Percentiles rank a stretch among this genome's conserved stretches.
phyloP scores from a whole-genome alignment of 2,113 vertebrate genomes.

The Enhydra lutris region DNA sequence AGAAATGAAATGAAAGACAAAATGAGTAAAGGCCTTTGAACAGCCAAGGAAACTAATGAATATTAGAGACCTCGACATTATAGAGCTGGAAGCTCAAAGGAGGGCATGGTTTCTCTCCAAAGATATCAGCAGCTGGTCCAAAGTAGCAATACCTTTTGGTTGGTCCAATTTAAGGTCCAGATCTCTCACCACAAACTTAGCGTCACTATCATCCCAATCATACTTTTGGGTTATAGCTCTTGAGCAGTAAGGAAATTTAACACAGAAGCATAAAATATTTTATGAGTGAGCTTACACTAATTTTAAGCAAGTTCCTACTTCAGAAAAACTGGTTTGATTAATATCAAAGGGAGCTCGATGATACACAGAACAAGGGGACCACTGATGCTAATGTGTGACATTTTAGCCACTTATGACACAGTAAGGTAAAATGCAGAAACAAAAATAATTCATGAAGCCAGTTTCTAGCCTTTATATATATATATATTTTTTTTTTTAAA shows the following conservation, averaged over 20 bases:
- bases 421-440: not conserved
- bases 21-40: not conserved
- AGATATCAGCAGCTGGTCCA: not conserved
- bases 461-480: not conserved
- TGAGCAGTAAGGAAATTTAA: not conserved
- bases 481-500: not conserved
- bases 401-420: not conserved
- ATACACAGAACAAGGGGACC: not conserved
- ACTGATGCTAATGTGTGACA: not conserved
- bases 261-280: not conserved
- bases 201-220: not conserved
- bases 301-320: conserved; percentile 2
- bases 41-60: not conserved
- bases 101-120: not conserved
- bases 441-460: not conserved
- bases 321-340: conserved; percentile 9
- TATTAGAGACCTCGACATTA: not conserved
- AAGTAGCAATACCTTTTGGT: not conserved
- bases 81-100: not conserved
- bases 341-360: not conserved
- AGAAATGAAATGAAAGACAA: not conserved
- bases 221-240: not conserved
- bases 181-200: not conserved
- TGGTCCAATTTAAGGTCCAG: not conserved
- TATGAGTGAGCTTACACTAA: not conserved